Evolutionary conservation across 2,113 vertebrate genomes (phyloP), one percentile per base, ranked within the genome.

Genomic region (Charina bottae): DNA sequence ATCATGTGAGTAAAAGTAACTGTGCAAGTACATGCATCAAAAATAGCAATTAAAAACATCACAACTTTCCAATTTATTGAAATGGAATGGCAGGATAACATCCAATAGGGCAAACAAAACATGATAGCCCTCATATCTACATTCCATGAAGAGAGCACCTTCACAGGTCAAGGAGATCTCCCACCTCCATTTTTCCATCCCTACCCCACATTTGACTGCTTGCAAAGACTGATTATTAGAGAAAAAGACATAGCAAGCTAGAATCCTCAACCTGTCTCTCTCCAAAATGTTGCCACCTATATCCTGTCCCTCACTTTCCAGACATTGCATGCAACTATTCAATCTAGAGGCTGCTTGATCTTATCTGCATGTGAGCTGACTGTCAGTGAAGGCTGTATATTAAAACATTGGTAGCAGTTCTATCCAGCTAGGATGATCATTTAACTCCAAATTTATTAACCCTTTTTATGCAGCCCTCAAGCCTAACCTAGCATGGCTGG

Each of bases 361-460:
- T 97, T 98, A 98, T 97, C 97, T 98, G 97, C 97, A 97, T 98
- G 97, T 97, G 97, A 98, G 97, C 97, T 97, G 97, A 97, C 97
- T 98, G 97, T 97, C 98, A 97, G 97, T 96, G 97, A 97, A 96
- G 96, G 95, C 97, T 97, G 97, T 97, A 98, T 98, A 97, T 98
- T 97, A 98, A 98, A 98, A 98, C 97, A 98, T 97, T 97, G 97
- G 96, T 97, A 98, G 97, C 97, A 97, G 97, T 96, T 98, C 97
- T 97, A 97, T 98, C 97, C 98, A 98, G 97, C 97, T 98, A 97
- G 95, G 97, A 98, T 97, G 97, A 98, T 97, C 97, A 97, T 97
- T 97, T 98, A 98, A 98, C 97, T 98, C 97, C 98, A 97, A 98
- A 98, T 98, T 98, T 98, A 98, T 98, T 98, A 98, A 98, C 97